Percentiles rank a stretch among this genome's conserved stretches.
Evolutionary conservation across 2,797 vertebrate species (phyloP).

Genomic region (Nothura maculosa): DNA sequence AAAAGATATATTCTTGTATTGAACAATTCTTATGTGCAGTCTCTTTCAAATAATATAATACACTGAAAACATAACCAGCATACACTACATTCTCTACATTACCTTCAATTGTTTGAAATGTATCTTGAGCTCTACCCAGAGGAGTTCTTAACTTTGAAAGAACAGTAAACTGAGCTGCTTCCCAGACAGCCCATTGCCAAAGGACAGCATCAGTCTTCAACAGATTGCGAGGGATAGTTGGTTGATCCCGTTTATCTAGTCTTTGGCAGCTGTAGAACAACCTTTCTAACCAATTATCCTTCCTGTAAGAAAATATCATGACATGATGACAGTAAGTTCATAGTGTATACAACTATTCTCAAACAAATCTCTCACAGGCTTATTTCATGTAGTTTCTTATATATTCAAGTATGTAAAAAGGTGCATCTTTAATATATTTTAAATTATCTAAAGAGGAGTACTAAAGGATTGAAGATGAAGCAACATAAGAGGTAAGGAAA

Average conservation of each 20-base stretch:
- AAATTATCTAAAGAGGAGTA: neutral
- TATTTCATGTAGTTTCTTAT: neutral
- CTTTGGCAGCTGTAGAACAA: conserved; percentile 97
- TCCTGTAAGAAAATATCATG: conserved; percentile 82
- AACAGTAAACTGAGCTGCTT: conserved; percentile 98
- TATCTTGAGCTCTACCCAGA: conserved; percentile 96
- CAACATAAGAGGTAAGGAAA: neutral
- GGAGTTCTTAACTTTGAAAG: conserved; percentile 96
- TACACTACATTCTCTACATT: neutral
- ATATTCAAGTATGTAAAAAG: neutral
- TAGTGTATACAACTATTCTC: neutral
- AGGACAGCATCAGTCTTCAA: conserved; percentile 94
- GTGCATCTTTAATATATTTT: neutral
- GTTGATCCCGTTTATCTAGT: conserved; percentile 90
- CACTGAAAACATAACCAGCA: neutral
- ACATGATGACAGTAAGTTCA: neutral
- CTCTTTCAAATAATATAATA: neutral
- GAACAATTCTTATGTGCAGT: neutral
- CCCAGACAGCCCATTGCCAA: conserved; percentile 99
- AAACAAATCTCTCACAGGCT: neutral
- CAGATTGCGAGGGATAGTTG: conserved; percentile 87
- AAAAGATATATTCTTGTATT: neutral
- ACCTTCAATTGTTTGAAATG: conserved; percentile 99
- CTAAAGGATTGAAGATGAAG: neutral
- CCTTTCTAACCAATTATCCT: conserved; percentile 97